These are phyloP conservation scores for Oligia latruncula DNA, from an alignment of 2,888 invertebrate genomes.

Conservation along the genomic window DNA sequence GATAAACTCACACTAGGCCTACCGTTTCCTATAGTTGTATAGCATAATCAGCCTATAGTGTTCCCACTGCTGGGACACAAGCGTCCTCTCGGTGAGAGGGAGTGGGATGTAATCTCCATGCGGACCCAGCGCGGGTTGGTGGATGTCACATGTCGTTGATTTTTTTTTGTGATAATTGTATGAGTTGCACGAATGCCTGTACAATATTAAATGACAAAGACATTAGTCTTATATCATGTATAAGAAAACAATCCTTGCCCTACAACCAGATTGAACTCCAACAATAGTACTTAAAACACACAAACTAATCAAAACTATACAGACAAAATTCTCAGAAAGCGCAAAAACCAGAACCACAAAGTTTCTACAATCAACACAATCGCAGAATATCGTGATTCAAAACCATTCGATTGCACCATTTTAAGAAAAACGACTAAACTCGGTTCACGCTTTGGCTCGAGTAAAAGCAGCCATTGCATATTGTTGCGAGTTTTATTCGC, in stretches of 20 bases:
- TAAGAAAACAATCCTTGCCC: background rate
- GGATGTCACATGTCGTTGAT: no score
- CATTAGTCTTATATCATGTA: background rate
- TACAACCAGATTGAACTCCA: no score
- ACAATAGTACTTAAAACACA: background rate
- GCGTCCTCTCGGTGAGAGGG: no score
- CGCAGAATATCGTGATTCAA: constrained; percentile 55
- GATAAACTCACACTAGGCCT: no score
- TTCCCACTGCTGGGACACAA: no score
- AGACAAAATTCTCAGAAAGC: constrained; percentile 11
- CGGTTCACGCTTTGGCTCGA: constrained; percentile 58
- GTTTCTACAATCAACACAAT: constrained; percentile 43
- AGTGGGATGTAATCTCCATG: no score
- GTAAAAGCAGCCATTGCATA: constrained; percentile 74
- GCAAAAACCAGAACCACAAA: constrained; percentile 30
- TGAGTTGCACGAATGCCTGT: background rate
- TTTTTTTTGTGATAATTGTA: background rate
- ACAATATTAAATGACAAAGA: background rate
- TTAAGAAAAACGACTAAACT: constrained; percentile 55
- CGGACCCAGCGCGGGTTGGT: no score
- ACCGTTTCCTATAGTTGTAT: no score
- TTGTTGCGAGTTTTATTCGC: constrained; percentile 80
- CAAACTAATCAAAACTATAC: constrained; percentile 4
- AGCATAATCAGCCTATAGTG: no score
- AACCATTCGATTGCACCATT: constrained; percentile 54